A percentile compares a stretch with the other conserved stretches of the same genome.
Conservation (phyloP, 2,797 vertebrate genomes). For the Mormyrus proboscirostris region DNA sequence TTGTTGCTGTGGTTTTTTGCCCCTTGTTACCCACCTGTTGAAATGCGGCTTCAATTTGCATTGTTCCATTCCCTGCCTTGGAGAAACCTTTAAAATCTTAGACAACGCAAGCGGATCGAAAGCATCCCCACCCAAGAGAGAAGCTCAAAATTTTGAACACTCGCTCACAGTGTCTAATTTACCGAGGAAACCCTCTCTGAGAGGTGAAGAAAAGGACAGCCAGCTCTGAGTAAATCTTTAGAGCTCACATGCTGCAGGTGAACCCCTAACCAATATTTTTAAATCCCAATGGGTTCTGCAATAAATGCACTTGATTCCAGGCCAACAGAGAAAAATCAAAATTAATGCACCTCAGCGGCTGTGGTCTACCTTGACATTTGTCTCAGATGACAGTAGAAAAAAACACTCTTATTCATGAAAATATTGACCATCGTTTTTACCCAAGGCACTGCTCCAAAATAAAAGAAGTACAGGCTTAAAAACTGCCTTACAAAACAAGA, state of each 20-base stretch:
- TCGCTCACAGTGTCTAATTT: constrained; percentile 48
- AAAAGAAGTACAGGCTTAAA: background rate
- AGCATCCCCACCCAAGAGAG: constrained; percentile 46
- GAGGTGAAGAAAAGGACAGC: constrained; percentile 64
- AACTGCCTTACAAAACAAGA: background rate
- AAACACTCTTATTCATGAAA: background rate
- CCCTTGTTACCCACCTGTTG: background rate
- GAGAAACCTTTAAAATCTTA: constrained; percentile 14
- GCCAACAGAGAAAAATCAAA: constrained; percentile 29
- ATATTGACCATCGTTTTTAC: background rate
- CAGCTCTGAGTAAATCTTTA: constrained; percentile 55
- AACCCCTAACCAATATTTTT: constrained; percentile 45
- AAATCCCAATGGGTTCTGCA: constrained; percentile 34
- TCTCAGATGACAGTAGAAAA: background rate
- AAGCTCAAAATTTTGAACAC: constrained; percentile 32
- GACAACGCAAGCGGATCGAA: constrained; percentile 50
- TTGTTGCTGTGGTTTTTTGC: constrained; percentile 1
- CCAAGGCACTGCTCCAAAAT: background rate
- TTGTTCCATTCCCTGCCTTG: background rate
- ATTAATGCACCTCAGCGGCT: background rate
- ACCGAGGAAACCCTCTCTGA: constrained; percentile 56
- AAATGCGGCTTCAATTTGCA: background rate
- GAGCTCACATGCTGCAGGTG: constrained; percentile 57
- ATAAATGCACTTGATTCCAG: constrained; percentile 38
- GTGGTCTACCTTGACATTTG: background rate